These are phyloP conservation scores for Gymnocephalus cernua DNA, from an alignment of 2,113 vertebrate genomes.

Conservation along the genomic window DNA sequence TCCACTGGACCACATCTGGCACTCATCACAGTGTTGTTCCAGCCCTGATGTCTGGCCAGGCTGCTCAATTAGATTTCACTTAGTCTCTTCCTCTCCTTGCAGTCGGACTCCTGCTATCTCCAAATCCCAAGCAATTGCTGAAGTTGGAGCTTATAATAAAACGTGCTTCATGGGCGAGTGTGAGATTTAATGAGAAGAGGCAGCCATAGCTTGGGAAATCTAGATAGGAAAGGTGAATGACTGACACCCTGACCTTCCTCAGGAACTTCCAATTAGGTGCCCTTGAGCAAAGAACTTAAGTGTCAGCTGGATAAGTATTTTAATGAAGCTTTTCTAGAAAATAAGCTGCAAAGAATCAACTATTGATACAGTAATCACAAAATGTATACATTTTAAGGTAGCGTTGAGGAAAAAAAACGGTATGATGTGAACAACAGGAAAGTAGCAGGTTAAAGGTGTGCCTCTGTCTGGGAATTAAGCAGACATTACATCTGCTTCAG, in stretches of 20 bases:
- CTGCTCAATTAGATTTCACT: conserved; percentile 85
- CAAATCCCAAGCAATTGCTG: conserved; percentile 63
- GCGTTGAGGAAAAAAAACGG: neutral
- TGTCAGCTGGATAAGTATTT: conserved; percentile 34
- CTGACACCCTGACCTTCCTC: conserved; percentile 11
- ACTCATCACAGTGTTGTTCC: conserved; percentile 82
- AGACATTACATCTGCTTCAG: conserved; percentile 77
- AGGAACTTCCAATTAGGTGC: conserved; percentile 36
- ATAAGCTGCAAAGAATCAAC: conserved; percentile 3
- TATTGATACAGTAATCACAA: conserved; percentile 28
- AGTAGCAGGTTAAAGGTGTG: conserved; percentile 68
- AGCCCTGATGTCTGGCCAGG: conserved; percentile 83
- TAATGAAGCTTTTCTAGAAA: neutral
- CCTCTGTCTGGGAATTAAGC: conserved; percentile 70
- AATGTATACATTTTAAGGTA: neutral
- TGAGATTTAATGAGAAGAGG: conserved; percentile 58
- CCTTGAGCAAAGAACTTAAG: conserved; percentile 33
- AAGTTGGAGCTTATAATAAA: conserved; percentile 57
- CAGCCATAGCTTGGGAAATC: conserved; percentile 27
- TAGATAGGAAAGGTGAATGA: conserved; percentile 19
- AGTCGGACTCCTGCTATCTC: conserved; percentile 78
- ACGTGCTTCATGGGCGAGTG: conserved; percentile 18
- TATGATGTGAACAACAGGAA: conserved; percentile 40
- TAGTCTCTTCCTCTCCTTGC: conserved; percentile 80
- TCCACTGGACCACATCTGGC: conserved; percentile 82